Conservation (phyloP, 2,113 vertebrate genomes). For the Elgaria multicarinata region DNA sequence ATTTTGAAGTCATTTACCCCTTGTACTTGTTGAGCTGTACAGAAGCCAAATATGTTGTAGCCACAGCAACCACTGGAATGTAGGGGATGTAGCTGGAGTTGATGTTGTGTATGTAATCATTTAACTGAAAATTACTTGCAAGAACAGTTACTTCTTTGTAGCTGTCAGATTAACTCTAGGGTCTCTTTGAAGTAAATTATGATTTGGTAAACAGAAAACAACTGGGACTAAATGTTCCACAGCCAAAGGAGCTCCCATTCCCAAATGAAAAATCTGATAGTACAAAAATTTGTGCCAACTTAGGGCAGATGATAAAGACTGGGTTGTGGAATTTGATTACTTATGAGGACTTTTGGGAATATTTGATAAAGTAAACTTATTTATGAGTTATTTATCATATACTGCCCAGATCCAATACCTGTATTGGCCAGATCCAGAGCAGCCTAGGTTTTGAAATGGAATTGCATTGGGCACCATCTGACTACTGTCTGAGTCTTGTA, state of each 20-base stretch:
- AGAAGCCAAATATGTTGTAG: not conserved
- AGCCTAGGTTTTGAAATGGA: not conserved
- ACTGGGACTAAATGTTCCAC: not conserved
- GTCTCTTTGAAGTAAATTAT: not conserved
- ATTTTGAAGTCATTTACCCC: not conserved
- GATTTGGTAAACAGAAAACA: conserved; percentile 2
- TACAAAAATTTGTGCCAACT: not conserved
- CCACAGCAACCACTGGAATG: not conserved
- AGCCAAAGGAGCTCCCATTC: not conserved
- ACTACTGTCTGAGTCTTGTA: not conserved
- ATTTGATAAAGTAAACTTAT: not conserved
- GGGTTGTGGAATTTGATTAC: not conserved
- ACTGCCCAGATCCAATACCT: no score
- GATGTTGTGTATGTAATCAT: not conserved
- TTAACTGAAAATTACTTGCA: not conserved
- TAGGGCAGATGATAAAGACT: not conserved
- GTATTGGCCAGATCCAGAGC: not conserved
- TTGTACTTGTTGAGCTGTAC: not conserved
- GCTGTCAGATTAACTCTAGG: not conserved
- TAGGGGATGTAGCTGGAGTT: not conserved
- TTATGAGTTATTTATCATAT: not conserved
- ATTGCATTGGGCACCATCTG: not conserved
- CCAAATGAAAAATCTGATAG: not conserved
- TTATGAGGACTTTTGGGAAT: not conserved
- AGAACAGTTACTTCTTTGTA: not conserved